Evolutionary conservation across 1,140 invertebrate genomes (phyloP).

Genomic region (Drosophila suzukii): DNA sequence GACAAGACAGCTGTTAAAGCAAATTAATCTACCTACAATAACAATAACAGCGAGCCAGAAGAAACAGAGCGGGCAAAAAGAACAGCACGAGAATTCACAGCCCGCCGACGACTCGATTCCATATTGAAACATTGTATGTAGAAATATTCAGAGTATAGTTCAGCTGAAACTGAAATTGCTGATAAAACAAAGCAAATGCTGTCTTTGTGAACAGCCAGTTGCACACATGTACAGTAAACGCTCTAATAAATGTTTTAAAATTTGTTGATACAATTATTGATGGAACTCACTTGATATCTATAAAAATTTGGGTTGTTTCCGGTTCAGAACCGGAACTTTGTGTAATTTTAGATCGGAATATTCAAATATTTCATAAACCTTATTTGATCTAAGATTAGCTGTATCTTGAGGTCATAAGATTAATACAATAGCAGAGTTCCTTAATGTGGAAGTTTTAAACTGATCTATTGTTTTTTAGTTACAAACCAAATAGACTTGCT

Average conservation of each 20-base stretch:
- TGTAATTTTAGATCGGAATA: no score
- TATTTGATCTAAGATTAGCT: no score
- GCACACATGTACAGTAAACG: constrained; percentile 17
- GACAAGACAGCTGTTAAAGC: constrained; percentile 66
- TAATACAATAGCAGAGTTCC: no score
- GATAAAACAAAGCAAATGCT: constrained; percentile 54
- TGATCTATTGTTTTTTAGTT: no score
- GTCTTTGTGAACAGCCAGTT: constrained; percentile 24
- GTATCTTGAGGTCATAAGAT: no score
- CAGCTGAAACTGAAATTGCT: constrained; percentile 52
- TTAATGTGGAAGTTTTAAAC: no score
- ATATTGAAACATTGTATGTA: constrained; percentile 40
- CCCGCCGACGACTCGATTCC: constrained; percentile 25
- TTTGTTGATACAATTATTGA: neutral
- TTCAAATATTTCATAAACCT: no score
- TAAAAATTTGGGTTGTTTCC: no score
- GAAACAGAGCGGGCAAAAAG: constrained; percentile 34
- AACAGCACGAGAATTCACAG: constrained; percentile 25
- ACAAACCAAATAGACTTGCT: neutral
- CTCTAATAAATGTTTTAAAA: neutral
- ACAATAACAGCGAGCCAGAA: constrained; percentile 26
- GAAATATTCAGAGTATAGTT: constrained; percentile 55
- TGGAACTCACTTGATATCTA: no score
- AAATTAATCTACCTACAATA: constrained; percentile 57
- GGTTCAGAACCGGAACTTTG: no score